Conservation (phyloP, 2,888 invertebrate species). For the Lacanobia wlatinum region DNA sequence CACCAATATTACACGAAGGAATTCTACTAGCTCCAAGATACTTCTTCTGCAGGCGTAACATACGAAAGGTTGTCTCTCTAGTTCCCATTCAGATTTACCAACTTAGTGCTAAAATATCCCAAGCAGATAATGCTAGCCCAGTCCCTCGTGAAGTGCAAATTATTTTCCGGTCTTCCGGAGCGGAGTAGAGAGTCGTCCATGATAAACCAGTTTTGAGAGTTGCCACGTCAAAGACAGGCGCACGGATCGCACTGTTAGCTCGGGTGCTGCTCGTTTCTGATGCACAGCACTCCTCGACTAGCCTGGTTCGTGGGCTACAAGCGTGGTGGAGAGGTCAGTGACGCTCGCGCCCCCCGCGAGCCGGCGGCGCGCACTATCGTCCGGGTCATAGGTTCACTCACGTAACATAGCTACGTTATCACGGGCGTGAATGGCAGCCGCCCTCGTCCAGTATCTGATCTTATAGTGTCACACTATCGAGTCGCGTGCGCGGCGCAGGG, state of each 20-base stretch:
- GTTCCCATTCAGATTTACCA: no score
- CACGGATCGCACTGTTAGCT: no score
- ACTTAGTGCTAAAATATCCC: no score
- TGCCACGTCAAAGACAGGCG: no score
- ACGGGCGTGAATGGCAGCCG: neutral
- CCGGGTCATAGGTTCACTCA: slow-evolving; percentile 15
- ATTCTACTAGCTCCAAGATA: neutral
- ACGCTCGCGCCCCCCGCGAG: slow-evolving; percentile 14
- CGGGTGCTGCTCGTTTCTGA: neutral
- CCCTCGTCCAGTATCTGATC: slow-evolving; percentile 16
- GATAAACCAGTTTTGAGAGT: neutral
- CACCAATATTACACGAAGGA: neutral
- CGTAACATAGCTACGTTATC: slow-evolving; percentile 27
- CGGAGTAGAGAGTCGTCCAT: neutral
- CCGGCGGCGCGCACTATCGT: neutral
- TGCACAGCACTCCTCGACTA: neutral
- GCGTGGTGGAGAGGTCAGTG: slow-evolving; percentile 12
- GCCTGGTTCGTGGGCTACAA: no score
- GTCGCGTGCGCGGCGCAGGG: slow-evolving; percentile 17
- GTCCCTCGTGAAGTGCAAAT: slow-evolving; percentile 3
- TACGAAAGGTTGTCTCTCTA: no score
- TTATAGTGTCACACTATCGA: slow-evolving; percentile 1
- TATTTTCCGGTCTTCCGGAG: neutral
- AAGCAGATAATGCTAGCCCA: neutral
- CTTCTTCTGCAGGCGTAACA: no score